A percentile compares a stretch with the other conserved stretches of the same genome.
Conservation (phyloP, 2,888 invertebrate species). For the Parelbella ahira region DNA sequence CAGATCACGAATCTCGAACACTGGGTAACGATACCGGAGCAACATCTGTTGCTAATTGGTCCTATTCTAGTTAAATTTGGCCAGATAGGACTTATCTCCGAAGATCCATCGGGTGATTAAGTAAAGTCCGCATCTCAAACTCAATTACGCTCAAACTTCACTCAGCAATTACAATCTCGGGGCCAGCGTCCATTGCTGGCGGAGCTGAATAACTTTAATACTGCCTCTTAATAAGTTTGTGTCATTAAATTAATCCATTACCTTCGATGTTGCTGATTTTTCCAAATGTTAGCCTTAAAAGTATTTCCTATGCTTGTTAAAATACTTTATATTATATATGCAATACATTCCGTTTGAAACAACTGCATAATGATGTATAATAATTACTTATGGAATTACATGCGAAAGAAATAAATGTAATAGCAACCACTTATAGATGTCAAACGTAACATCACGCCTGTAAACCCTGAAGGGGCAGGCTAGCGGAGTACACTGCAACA, state of each 20-base stretch:
- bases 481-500: no score
- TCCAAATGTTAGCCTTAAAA: no score
- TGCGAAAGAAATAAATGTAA: no score
- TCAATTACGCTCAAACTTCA: conserved; percentile 37
- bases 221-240: conserved; percentile 17
- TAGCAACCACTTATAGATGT: no score
- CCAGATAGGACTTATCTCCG: conserved; percentile 35
- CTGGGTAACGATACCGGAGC: conserved; percentile 20
- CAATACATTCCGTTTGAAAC: no score
- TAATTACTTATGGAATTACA: no score
- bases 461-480: no score
- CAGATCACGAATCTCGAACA: conserved; percentile 6
- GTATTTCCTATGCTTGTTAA: no score
- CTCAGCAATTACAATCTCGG: conserved; percentile 37
- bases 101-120: conserved; percentile 39
- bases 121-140: conserved; percentile 34
- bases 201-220: conserved; percentile 21
- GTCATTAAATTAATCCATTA: conserved; percentile 19
- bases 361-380: no score
- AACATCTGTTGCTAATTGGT: conserved; percentile 34
- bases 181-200: conserved; percentile 16
- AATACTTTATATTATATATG: no score
- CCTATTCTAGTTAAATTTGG: conserved; percentile 33
- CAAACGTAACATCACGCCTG: no score
- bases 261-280: conserved; percentile 3